A percentile compares a stretch with the other conserved stretches of the same genome.
Evolutionary conservation across 1,140 invertebrate genomes (phyloP).

Genomic region (Physella acuta): DNA sequence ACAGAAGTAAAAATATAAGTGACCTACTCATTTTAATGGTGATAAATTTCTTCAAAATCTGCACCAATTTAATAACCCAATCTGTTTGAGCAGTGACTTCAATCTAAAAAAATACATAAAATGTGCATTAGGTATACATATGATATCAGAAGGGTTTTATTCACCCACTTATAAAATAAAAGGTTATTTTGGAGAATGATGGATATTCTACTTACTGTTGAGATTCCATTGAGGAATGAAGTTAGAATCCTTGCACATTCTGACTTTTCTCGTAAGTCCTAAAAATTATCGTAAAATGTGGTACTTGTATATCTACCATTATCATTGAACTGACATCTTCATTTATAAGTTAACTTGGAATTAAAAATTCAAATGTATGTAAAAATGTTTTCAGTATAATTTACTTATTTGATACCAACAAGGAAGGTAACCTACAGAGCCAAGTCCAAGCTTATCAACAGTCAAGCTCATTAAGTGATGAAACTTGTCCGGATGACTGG

Average conservation of each 20-base stretch:
- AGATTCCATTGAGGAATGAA: slow-evolving; percentile 2
- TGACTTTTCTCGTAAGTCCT: neutral
- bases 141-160: neutral
- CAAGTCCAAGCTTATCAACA: neutral
- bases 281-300: neutral
- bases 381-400: too few species aligned
- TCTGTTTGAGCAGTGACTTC: neutral
- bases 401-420: too few species aligned
- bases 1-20: neutral
- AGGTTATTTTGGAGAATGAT: neutral
- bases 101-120: neutral
- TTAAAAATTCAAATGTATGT: too few species aligned
- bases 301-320: neutral
- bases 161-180: neutral
- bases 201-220: neutral
- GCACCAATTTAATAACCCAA: slow-evolving; percentile 2
- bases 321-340: too few species aligned
- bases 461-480: neutral
- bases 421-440: neutral
- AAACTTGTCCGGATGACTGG: neutral
- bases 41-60: slow-evolving; percentile 2
- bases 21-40: neutral
- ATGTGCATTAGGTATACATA: neutral
- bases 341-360: too few species aligned
- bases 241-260: slow-evolving; percentile 1